Base-by-base conservation (phyloP, 2,888 invertebrate species). In the Pheosia gnoma region DNA sequence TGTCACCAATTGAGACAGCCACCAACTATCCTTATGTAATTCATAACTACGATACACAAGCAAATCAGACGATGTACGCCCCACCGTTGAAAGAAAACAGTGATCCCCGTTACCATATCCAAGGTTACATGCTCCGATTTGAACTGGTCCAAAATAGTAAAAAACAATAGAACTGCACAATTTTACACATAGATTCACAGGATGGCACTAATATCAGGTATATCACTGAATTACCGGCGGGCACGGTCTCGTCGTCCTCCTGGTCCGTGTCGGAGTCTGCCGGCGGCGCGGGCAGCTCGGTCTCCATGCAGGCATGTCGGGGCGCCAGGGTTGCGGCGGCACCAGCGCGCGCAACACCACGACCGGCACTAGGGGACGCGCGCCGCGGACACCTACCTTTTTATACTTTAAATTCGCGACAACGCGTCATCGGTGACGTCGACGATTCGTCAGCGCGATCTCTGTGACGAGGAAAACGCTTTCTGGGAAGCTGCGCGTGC, bases 251-350 rank as follows among this genome's bases (percentile, higher is more conserved):
- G 67, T 89, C 92, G 71, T 77, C 81, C 63, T 82, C 84, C 70
- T 83, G 79, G 70, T 85, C 70, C 66, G 78, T 68, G 67, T 75
- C 71, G 70, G 75, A 70, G 76, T 85, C 77, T 74, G 81, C 66
- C 68, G 84, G 80, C 78, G 78, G 64, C 68, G 72, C 56, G 62
- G 71, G 69, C 63, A 65, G 81, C 80, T 74, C 77, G 75, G 86
- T 66, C 84, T 90, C 93, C 93, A 93, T 93, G 82, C 86, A 91
- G 70, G 87, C 93, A 91, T 93, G 80, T 84, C 89, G 87, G 83
- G 92, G 91, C 80, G 91, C 91, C 92, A 91, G 91, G 78, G 82
- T 80, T 72, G 74, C 75, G 74, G 70, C 62, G 71, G 65, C 68
- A 65, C 60, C 59, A 61, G 65, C 63, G 56, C 61, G 66, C 63